A percentile compares a stretch with the other conserved stretches of the same genome.
phyloP scores from a whole-genome alignment of 1,140 invertebrate genomes.

The Stegodyphus dumicola region DNA sequence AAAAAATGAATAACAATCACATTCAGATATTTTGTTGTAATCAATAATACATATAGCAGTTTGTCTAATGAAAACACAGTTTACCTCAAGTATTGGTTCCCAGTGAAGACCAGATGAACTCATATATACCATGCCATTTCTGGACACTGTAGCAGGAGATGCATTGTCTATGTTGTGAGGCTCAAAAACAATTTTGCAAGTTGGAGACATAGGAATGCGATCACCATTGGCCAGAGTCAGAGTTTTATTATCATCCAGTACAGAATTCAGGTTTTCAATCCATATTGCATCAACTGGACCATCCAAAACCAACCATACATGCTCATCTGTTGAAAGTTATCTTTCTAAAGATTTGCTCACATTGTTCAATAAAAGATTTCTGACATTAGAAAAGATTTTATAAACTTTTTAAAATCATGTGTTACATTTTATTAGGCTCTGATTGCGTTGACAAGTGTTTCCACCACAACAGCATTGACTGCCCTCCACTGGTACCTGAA shows the following conservation, averaged over 20 bases:
- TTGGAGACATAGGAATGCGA: constrained; percentile 90
- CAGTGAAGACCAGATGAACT: constrained; percentile 93
- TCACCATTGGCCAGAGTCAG: constrained; percentile 96
- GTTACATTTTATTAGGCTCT: too few relatives aligned
- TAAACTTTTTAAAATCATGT: too few relatives aligned
- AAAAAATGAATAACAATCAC: too few relatives aligned
- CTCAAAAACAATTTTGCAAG: constrained; percentile 97
- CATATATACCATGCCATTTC: constrained; percentile 99
- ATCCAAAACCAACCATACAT: constrained; percentile 96
- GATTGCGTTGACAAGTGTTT: too few relatives aligned
- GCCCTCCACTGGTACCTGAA: too few relatives aligned
- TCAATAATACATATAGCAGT: too few relatives aligned
- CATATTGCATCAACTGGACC: constrained; percentile 98
- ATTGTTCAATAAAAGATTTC: too few relatives aligned
- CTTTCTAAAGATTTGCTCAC: too few relatives aligned
- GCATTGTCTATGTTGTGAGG: constrained; percentile 91
- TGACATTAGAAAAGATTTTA: too few relatives aligned
- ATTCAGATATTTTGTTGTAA: too few relatives aligned
- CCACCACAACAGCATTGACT: too few relatives aligned
- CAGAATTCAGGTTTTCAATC: constrained; percentile 97
- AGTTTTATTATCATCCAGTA: constrained; percentile 93
- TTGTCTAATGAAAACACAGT: background rate
- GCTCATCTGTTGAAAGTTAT: constrained; percentile 71
- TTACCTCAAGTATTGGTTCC: constrained; percentile 82
- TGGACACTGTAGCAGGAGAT: constrained; percentile 96